A percentile compares a stretch with the other conserved stretches of the same genome.
Evolutionary conservation across 2,113 vertebrate genomes (phyloP).

Genomic region (Triplophysa siluroides): DNA sequence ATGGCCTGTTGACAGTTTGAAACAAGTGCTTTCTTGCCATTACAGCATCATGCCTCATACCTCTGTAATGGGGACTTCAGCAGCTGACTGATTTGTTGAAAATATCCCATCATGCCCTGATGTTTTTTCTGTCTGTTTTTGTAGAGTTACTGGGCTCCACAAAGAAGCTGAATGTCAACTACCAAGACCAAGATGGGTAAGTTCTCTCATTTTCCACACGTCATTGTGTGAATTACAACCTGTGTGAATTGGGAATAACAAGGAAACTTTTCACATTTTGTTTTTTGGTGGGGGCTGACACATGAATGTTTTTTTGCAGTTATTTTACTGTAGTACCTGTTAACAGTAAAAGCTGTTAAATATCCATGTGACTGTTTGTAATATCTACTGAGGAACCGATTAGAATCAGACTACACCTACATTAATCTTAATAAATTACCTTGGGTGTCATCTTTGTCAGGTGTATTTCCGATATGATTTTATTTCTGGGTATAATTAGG

Average conservation of each 20-base stretch:
- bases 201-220: conserved; percentile 34
- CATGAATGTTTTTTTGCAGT: background rate
- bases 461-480: too few relatives aligned
- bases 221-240: conserved; percentile 8
- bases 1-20: background rate
- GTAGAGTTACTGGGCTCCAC: conserved; percentile 77
- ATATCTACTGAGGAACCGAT: too few relatives aligned
- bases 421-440: too few relatives aligned
- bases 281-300: background rate
- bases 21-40: conserved; percentile 44
- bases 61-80: conserved; percentile 20
- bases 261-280: background rate
- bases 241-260: conserved; percentile 21
- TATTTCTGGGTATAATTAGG: too few relatives aligned
- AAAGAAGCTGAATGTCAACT: conserved; percentile 79
- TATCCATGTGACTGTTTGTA: too few relatives aligned
- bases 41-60: conserved; percentile 25
- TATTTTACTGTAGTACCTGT: too few relatives aligned
- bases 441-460: too few relatives aligned
- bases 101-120: conserved; percentile 19
- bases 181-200: conserved; percentile 79
- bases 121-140: conserved; percentile 48
- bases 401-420: too few relatives aligned
- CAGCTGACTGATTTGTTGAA: conserved; percentile 41
- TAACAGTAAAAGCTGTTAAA: too few relatives aligned